These are phyloP conservation scores for Aspidoscelis tigris DNA, from an alignment of 2,113 vertebrate genomes.

Conservation along the genomic window DNA sequence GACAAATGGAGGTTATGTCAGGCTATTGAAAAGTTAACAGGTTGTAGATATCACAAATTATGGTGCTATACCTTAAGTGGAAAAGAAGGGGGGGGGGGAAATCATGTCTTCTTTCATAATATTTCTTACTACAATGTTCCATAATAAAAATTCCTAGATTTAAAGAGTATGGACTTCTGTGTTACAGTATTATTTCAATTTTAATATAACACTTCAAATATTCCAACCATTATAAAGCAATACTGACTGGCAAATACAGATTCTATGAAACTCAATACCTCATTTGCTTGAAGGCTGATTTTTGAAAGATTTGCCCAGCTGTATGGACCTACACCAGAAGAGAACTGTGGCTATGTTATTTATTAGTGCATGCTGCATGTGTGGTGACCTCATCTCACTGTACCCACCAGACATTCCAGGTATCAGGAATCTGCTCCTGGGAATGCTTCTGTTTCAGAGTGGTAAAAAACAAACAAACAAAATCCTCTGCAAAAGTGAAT, in stretches of 20 bases:
- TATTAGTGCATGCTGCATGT: too few species aligned
- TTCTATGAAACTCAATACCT: slow-evolving; percentile 45
- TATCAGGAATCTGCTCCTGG: too few species aligned
- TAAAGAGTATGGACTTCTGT: slow-evolving; percentile 23
- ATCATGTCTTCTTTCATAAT: slow-evolving; percentile 32
- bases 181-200: slow-evolving; percentile 42
- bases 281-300: slow-evolving; percentile 26
- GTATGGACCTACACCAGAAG: too few species aligned
- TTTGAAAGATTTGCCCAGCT: too few species aligned
- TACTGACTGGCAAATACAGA: slow-evolving; percentile 3
- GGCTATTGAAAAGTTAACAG: slow-evolving; percentile 54
- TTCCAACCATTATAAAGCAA: slow-evolving; percentile 28
- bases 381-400: too few species aligned
- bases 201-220: slow-evolving; percentile 25
- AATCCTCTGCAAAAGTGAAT: too few species aligned
- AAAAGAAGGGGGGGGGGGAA: slow-evolving; percentile 16
- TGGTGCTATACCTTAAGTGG: slow-evolving; percentile 37
- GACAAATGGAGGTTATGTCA: slow-evolving; percentile 52
- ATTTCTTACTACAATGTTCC: slow-evolving; percentile 40
- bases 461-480: too few species aligned
- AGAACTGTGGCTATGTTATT: too few species aligned
- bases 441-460: too few species aligned
- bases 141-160: slow-evolving; percentile 13
- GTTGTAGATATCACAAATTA: slow-evolving; percentile 56
- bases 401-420: too few species aligned